Conservation (phyloP, 2,113 vertebrate species). For the Australoheros scitulus region DNA sequence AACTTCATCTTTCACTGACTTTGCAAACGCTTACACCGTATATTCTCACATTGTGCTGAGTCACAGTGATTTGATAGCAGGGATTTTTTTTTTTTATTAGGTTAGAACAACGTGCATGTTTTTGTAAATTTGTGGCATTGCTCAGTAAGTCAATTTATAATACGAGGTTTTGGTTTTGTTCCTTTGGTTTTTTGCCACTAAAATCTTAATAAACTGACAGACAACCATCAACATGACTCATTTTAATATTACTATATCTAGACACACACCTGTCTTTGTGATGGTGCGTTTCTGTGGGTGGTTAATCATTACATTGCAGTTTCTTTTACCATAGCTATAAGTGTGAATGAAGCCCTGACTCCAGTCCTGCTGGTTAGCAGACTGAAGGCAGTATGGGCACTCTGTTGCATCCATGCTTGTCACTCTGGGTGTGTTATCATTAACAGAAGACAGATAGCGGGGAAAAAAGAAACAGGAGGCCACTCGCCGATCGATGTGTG, state of each 20-base stretch:
- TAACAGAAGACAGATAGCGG: conserved; percentile 40
- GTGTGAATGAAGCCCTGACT: conserved; percentile 15
- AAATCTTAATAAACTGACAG: neutral
- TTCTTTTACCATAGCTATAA: conserved; percentile 34
- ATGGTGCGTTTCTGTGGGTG: neutral
- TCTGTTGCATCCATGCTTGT: conserved; percentile 34
- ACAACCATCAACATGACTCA: neutral
- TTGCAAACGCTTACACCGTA: conserved; percentile 38
- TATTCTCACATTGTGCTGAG: conserved; percentile 42
- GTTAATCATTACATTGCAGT: conserved; percentile 22
- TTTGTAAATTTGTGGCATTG: conserved; percentile 1
- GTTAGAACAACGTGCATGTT: neutral
- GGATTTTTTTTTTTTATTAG: conserved; percentile 5
- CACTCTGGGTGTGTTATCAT: conserved; percentile 49
- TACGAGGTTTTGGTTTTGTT: neutral
- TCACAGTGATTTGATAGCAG: conserved; percentile 25
- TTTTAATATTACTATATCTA: neutral
- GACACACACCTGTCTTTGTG: neutral
- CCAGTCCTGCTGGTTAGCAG: conserved; percentile 36
- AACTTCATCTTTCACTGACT: conserved; percentile 57
- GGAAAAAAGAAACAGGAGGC: conserved; percentile 38
- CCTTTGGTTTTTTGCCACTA: neutral
- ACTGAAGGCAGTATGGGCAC: conserved; percentile 38
- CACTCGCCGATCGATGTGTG: conserved; percentile 6
- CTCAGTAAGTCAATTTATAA: neutral